Evolutionary conservation across 2,888 invertebrate genomes (phyloP), one percentile per base, ranked within the genome.

Genomic region (Nemotelus nigrinus): DNA sequence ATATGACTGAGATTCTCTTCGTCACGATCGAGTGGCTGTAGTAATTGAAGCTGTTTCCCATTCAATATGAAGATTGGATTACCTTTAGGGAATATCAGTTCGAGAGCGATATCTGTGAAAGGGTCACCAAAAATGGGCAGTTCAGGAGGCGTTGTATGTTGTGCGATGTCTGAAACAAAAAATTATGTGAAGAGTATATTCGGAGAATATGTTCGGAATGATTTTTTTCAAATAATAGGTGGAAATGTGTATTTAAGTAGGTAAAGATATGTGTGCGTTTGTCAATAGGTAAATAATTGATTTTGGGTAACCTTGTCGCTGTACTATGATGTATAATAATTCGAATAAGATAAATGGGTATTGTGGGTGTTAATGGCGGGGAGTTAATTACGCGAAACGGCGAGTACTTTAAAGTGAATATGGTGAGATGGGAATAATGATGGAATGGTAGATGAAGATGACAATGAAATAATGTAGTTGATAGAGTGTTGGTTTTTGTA

Each of bases 41-140:
- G 87, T 75, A 96, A 89, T 84, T 93, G 93, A 72, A 96, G 87
- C 79, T 92, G 91, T 86, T 96, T 96, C 60, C 95, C 96, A 84
- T 94, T 93, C 50, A 96, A 89, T 82, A 92, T 90, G 86, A 96
- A 96, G 81, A 93, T 88, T 76, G 93, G 92, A 76, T 92, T 91
- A 39, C 93, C 93, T 85, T 94, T 94, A 7, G 94, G 93, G 86
- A 95, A 95, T 80, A 93, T 91, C 79, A 96, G 90, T 82, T 94
- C 93, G 82, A 96, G 86, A 79, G 92, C 89, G 81, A 96, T 93
- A 86, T 94, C 93, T 79, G 92, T 92, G 84, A 90, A 92, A 25
- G 95, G 94, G 85, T 94, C 93, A 55, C 96, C 96, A 75, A 91
- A 91, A 84, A 96, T 93, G 78, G 96, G 96, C 83, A 96, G 88